Evolutionary conservation across 2,888 invertebrate genomes (phyloP), one percentile per base, ranked within the genome.

Genomic region (Drosophila subquinaria): DNA sequence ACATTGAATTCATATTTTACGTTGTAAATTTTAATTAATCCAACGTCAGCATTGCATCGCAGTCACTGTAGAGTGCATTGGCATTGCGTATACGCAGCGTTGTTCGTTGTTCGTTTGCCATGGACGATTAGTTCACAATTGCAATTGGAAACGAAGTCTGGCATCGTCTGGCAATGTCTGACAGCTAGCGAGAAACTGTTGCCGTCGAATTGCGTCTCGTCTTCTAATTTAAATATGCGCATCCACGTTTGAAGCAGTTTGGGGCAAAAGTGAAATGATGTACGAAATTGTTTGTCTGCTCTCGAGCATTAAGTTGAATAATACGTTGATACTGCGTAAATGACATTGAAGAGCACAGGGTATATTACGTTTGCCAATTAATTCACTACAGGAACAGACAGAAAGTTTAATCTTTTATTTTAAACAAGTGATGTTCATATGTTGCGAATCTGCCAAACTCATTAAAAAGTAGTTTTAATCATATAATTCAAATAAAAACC

Each of bases 21-120:
- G 38, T 62, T 67, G 68, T 71, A 61, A 73, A 78, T 64, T 73
- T 65, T 70, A 70, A 68, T 77, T 73, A 70, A 78, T 67, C n/a
- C 53, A 42, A 43, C 48, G 15, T 20, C 36, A 50, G 51, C 50
- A n/a, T n/a, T 5, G 51, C 50, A 11, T n/a, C 5, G 3, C 57
- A 57, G 20, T 11, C 1, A 30, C 42, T 17, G 40, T 63, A 36
- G 40, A 66, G 48, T 45, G 63, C 47, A 43, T 50, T 61, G 50
- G 15, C 48, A 48, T 50, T 75, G 62, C 62, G 70, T 78, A 73
- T 61, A 67, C 57, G 69, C 61, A 59, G 13, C 48, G 59, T 17
- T 17, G 53, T 6, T 35, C 27, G 27, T 27, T 30, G 8, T 6
- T 30, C 8, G 8, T 30, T 57, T 52, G 42, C 15, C 27, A 63